Conservation (phyloP, 2,888 invertebrate genomes). For the Vanessa cardui region DNA sequence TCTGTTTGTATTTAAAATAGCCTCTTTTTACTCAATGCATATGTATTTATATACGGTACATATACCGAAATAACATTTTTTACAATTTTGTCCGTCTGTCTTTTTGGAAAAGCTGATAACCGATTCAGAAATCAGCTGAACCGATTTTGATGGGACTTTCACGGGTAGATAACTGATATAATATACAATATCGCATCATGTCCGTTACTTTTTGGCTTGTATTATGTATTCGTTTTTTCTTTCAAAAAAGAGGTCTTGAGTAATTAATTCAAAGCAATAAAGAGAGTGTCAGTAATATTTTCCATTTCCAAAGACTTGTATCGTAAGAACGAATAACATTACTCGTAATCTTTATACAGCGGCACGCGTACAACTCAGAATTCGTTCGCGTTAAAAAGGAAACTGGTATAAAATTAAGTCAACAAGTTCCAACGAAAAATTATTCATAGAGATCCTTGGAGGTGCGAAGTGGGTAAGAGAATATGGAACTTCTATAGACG, state of each 20-base stretch:
- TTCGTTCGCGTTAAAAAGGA: constrained; percentile 44
- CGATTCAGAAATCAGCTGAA: too few species aligned
- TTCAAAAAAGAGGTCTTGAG: not conserved
- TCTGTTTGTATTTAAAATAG: too few species aligned
- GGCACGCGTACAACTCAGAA: constrained; percentile 37
- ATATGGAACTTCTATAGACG: constrained; percentile 28
- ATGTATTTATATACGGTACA: too few species aligned
- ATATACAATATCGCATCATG: too few species aligned
- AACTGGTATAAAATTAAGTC: constrained; percentile 81
- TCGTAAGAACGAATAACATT: constrained; percentile 29
- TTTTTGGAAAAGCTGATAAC: too few species aligned
- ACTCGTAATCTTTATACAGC: constrained; percentile 41
- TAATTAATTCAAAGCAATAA: not conserved
- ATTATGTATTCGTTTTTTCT: too few species aligned
- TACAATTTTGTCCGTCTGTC: too few species aligned
- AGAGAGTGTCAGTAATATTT: constrained; percentile 2
- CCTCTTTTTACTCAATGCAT: too few species aligned
- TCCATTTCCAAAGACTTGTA: constrained; percentile 20
- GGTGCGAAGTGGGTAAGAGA: constrained; percentile 46
- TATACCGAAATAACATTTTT: too few species aligned
- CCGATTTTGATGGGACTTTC: too few species aligned
- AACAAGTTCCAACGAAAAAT: constrained; percentile 75
- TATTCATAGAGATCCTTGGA: constrained; percentile 75
- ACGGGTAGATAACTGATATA: too few species aligned
- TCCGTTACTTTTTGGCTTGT: too few species aligned